Evolutionary conservation across 2,113 vertebrate species (phyloP), one percentile per base, ranked within the genome.

Genomic region (Cyanoderma ruficeps): DNA sequence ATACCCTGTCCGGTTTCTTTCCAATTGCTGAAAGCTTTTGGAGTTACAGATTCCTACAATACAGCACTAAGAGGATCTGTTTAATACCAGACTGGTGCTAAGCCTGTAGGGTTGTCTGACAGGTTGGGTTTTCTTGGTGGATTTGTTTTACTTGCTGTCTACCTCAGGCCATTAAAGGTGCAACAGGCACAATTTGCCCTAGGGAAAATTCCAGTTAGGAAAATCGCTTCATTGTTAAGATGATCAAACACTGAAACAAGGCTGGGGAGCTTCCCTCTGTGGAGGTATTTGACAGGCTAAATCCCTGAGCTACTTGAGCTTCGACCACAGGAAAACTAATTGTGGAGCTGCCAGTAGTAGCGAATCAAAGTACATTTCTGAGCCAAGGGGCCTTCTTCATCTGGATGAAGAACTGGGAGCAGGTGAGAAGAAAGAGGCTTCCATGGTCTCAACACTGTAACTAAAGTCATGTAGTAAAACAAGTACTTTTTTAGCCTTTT

Each of bases 211-310:
- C 8, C 6, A 4, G 3, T 55, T 20, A 25, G 65, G 44, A 31
- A 64, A 89, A 56, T 37, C 0, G 14, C 27, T 65, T 41, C 0
- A 1, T 39, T 0, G 0, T 21, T 23, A 53, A 35, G 35, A 33
- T 39, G 23, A 28, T 47, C 7, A 15, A 6, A 42, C 8, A 10
- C 18, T 64, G 67, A 47, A 57, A 39, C 0, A 0, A 10, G 16
- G 22, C n/a, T 37, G 28, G 3, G 53, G n/a, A 83, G 2, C 20
- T 11, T 53, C 55, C 3, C 2, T 17, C 13, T 4, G 1, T 35
- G 33, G 15, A 24, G 8, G 5, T 33, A 22, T 52, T 67, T 80
- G 49, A 10, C 8, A 37, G 55, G 49, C 3, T 20, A 25, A 61
- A 46, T 20, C 37, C 7, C 15, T 41, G 74, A 82, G 24, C 31